Percentiles rank a stretch among this genome's conserved stretches.
phyloP scores from a whole-genome alignment of 2,888 invertebrate genomes.

The Ariolimax columbianus region DNA sequence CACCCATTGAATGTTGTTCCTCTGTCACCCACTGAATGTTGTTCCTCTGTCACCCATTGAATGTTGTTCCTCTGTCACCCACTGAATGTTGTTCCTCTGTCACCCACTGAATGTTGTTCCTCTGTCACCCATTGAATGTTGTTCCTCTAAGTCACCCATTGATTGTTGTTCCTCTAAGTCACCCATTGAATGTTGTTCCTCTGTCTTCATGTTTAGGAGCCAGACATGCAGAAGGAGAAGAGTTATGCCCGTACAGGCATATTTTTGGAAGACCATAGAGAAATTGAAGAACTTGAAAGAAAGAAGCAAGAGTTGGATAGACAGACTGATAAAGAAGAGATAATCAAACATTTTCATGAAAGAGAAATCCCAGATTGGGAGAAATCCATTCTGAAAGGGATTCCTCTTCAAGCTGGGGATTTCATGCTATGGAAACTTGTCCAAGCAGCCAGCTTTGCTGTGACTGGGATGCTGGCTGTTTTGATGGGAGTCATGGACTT shows the following conservation, averaged over 20 bases:
- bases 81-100: no score
- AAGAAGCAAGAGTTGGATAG: background rate
- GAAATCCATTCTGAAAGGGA: background rate
- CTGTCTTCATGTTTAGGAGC: background rate
- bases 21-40: no score
- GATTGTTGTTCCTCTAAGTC: no score
- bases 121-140: no score
- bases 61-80: no score
- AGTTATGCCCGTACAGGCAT: background rate
- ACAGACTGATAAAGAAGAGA: background rate
- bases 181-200: background rate
- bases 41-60: no score
- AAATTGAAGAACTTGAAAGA: background rate
- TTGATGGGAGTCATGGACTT: background rate
- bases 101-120: no score
- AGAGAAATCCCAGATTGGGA: conserved; percentile 44
- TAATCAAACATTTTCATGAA: background rate
- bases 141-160: no score
- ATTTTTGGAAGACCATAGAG: conserved; percentile 29
- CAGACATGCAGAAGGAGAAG: conserved; percentile 28
- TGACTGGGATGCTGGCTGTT: background rate
- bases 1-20: no score
- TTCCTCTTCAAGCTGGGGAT: conserved; percentile 30
- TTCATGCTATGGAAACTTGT: conserved; percentile 17
- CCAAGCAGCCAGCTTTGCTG: background rate